Evolutionary conservation across 2,113 vertebrate species (phyloP), one percentile per base, ranked within the genome.

Genomic region (Phodopus roborovskii): DNA sequence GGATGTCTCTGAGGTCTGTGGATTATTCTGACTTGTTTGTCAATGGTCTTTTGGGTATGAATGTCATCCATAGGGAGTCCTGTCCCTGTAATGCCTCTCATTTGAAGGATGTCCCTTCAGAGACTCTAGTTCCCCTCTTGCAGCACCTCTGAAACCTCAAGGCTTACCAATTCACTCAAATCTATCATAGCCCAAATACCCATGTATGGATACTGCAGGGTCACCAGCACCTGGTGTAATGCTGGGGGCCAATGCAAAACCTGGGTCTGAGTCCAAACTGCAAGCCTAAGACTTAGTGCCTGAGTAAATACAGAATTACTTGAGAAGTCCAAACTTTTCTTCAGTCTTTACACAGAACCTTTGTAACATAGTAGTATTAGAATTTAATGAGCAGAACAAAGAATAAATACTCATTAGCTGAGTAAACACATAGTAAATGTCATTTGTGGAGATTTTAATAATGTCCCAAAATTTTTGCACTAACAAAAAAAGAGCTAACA

Each of bases 11-110:
- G 2, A 39, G 68, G 70, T 92, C 36, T 28, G 16, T 88, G 33
- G 24, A 58, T 95, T 86, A 33, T 75, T 75, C 13, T 93, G 1
- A 71, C 90, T 91, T 94, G 53, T 75, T 73, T 86, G 26, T 42
- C 22, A 58, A 1, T 33, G 36, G 83, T 82, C 45, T 88, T 92
- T 58, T 79, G n/a, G 78, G 26, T 87, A 8, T 68, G 33, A 82
- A 78, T 24, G 82, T 62, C 8, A 92, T 24, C 68, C 74, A 81
- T 39, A 62, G 53, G 62, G 48, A 96, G 77, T 91, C 71, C 20
- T 71, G 11, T 85, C 88, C 42, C 53, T 45, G 3, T 64, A 42
- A 19, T 16, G 30, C 36, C 71, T 4, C 58, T 62, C 45, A 16
- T 68, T 96, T 77, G 19, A 92, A 93, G 64, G 68, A 30, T 73